Evolutionary conservation across 2,797 vertebrate species (phyloP), one percentile per base, ranked within the genome.

Genomic region (Momotus momota): DNA sequence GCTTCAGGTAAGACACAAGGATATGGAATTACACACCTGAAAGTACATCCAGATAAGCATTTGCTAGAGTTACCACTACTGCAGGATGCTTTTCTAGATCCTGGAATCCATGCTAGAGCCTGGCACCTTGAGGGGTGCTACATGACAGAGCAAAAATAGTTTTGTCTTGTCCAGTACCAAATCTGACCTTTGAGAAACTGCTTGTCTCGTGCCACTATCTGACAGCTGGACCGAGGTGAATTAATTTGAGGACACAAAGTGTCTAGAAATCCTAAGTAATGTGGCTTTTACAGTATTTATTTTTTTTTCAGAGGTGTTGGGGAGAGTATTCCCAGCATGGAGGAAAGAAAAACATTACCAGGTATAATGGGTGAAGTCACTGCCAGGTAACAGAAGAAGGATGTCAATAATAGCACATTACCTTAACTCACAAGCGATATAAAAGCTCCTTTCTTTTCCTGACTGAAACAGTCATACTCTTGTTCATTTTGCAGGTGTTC

Each of bases 21-120:
- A 16, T 80, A 81, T 80, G 80, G 22, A 93, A 95, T 93, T 93
- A 86, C 88, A 96, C 46, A 61, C 86, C 79, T 41, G 54, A 48
- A 80, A 92, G 64, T 8, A 33, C 29, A 80, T 12, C 49, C 75
- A 74, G 38, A 51, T 4, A 80, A 35, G 64, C 2, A 1, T 45
- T 31, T 80, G 75, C 70, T 73, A 48, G 14, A 35, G 61, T 86
- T 74, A 87, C 58, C 58, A 25, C 46, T 79, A 22, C 71, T 31
- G 72, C 52, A 40, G 52, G 35, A 48, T 25, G 48, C 35, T 60
- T 49, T 80, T 58, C 45, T 21, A 89, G 79, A 51, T 43, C 26
- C 73, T 79, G 73, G 80, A 71, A 66, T 2, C 2, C 10, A 77
- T 29, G 48, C 64, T 83, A 9, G 2, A 75, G 69, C 14, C 41